Percentiles rank a stretch among this genome's conserved stretches.
Conservation (phyloP, 2,113 vertebrate species). For the Pionites leucogaster region DNA sequence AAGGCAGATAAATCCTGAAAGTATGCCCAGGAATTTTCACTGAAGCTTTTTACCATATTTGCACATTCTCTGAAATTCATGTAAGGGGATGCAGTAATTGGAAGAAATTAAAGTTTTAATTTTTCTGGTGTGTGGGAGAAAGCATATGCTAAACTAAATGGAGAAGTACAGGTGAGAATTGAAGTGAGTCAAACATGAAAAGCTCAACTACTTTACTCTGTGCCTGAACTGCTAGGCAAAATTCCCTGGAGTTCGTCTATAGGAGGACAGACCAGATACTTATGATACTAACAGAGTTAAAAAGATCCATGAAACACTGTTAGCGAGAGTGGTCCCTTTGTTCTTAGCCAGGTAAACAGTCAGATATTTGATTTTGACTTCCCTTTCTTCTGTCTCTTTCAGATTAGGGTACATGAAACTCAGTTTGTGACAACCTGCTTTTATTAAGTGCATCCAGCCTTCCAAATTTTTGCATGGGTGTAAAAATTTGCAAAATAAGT, state of each 20-base stretch:
- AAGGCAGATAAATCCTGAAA: not conserved
- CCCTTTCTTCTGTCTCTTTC: not conserved
- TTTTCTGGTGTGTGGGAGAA: not conserved
- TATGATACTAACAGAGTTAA: not conserved
- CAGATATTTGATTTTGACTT: not conserved
- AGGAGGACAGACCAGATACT: not conserved
- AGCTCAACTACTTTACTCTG: fast-evolving
- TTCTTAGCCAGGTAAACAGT: not conserved
- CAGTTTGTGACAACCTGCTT: not conserved
- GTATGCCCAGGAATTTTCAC: not conserved
- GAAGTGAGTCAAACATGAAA: not conserved
- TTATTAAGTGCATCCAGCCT: not conserved
- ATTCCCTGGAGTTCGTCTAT: not conserved
- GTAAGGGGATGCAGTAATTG: not conserved
- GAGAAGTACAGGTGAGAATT: not conserved
- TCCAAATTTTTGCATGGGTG: not conserved
- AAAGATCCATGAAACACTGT: not conserved
- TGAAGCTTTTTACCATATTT: not conserved
- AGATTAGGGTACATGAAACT: not conserved
- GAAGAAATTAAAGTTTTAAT: not conserved
- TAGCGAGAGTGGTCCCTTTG: not conserved
- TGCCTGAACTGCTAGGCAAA: not conserved
- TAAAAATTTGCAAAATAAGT: not conserved
- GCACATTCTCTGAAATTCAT: not conserved
- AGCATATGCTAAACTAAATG: not conserved